A percentile compares a stretch with the other conserved stretches of the same genome.
phyloP scores from a whole-genome alignment of 2,888 invertebrate genomes.

The Volucella inanis region DNA sequence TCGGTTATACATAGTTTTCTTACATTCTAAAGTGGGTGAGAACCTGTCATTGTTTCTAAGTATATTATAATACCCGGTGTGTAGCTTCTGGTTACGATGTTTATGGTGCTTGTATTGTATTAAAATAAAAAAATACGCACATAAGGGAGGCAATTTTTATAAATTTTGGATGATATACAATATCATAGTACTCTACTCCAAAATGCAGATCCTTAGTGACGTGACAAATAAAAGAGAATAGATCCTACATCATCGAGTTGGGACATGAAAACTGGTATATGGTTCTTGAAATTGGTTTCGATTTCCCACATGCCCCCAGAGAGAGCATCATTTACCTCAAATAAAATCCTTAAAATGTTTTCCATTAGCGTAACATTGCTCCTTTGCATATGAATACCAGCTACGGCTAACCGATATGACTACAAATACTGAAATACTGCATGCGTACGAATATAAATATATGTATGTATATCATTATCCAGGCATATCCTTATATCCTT shows the following conservation, averaged over 20 bases:
- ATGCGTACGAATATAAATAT: not conserved
- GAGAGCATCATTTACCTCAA: not conserved
- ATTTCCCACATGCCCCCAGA: not conserved
- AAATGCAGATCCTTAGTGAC: not conserved
- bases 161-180: too few species aligned
- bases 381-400: too few species aligned
- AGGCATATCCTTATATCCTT: slow-evolving; percentile 45
- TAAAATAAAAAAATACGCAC: too few species aligned
- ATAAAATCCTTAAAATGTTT: slow-evolving; percentile 20
- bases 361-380: slow-evolving; percentile 42
- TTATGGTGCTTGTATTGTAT: too few species aligned
- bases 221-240: not conserved
- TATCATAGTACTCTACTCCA: too few species aligned
- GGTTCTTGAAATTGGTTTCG: slow-evolving; percentile 33
- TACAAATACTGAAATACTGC: not conserved
- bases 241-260: not conserved
- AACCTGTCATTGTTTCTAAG: too few species aligned
- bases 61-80: too few species aligned
- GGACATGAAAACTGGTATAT: not conserved
- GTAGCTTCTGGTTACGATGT: too few species aligned
- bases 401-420: too few species aligned
- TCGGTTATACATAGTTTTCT: too few species aligned
- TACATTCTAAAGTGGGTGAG: too few species aligned
- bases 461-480: slow-evolving; percentile 30
- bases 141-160: not conserved